phyloP scores from a whole-genome alignment of 2,797 vertebrate genomes.

The Artibeus lituratus region DNA sequence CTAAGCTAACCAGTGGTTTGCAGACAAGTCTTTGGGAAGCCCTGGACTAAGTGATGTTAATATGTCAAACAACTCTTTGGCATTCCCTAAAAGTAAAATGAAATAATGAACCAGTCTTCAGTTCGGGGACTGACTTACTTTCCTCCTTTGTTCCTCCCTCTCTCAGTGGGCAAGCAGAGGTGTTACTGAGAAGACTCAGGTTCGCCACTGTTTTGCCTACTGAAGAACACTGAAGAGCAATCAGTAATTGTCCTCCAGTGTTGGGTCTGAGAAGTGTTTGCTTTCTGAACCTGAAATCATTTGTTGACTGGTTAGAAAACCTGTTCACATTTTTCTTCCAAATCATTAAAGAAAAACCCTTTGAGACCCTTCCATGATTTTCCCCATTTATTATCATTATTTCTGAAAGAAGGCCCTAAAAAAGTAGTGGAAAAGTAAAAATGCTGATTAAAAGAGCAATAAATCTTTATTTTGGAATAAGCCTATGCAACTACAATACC shows the following conservation, averaged over 20 bases:
- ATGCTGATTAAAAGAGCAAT: neutral
- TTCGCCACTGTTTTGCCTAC: neutral
- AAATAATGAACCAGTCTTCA: neutral
- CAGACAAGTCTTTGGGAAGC: neutral
- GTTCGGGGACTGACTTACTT: neutral
- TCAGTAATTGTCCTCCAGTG: neutral
- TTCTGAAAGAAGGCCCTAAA: neutral
- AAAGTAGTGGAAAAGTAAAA: neutral
- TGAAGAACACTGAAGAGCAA: neutral
- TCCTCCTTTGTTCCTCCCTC: neutral
- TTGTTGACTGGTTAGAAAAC: neutral
- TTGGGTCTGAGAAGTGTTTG: neutral
- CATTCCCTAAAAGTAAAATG: neutral
- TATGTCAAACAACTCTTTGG: neutral
- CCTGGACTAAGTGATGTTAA: neutral
- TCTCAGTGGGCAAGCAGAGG: neutral
- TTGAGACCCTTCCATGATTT: neutral
- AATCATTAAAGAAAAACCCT: neutral
- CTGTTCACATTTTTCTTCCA: conserved; percentile 23
- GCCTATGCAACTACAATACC: neutral
- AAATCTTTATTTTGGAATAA: neutral
- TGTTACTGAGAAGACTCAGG: neutral
- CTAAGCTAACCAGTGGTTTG: neutral
- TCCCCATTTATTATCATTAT: neutral
- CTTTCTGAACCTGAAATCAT: neutral